phyloP scores from a whole-genome alignment of 2,113 vertebrate species.

The Bufo gargarizans region DNA sequence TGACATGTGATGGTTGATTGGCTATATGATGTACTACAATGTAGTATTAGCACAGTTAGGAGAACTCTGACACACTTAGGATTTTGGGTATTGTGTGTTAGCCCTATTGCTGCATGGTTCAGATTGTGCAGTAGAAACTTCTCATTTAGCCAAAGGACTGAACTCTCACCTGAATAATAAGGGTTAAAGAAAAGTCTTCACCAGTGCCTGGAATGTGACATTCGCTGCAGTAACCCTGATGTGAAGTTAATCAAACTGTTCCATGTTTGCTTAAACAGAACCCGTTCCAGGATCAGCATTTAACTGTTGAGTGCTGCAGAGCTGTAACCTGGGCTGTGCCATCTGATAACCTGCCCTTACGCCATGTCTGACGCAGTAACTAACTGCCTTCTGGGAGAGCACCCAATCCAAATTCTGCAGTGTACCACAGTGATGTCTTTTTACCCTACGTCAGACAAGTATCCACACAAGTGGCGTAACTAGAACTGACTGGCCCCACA shows the following conservation, averaged over 20 bases:
- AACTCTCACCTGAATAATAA: background rate
- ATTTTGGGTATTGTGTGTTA: background rate
- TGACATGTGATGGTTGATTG: too few species aligned
- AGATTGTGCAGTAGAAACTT: background rate
- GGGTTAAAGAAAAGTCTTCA: background rate
- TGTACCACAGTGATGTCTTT: too few species aligned
- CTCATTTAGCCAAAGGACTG: background rate
- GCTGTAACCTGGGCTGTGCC: background rate
- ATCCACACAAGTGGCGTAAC: too few species aligned
- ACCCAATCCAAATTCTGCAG: too few species aligned
- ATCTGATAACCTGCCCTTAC: background rate
- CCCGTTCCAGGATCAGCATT: conserved; percentile 19
- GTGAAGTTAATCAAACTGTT: conserved; percentile 9
- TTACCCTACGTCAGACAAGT: too few species aligned
- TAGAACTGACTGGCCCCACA: too few species aligned
- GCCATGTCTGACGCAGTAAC: background rate
- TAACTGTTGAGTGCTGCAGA: background rate
- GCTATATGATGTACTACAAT: background rate
- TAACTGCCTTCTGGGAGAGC: too few species aligned
- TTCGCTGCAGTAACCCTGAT: conserved; percentile 7
- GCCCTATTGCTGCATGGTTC: background rate
- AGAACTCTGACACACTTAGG: background rate
- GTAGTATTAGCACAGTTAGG: background rate
- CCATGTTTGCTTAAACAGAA: conserved; percentile 13
- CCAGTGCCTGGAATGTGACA: conserved; percentile 7